Evolutionary conservation across 2,888 invertebrate genomes (phyloP), one percentile per base, ranked within the genome.

Genomic region (Lomographa bimaculata): DNA sequence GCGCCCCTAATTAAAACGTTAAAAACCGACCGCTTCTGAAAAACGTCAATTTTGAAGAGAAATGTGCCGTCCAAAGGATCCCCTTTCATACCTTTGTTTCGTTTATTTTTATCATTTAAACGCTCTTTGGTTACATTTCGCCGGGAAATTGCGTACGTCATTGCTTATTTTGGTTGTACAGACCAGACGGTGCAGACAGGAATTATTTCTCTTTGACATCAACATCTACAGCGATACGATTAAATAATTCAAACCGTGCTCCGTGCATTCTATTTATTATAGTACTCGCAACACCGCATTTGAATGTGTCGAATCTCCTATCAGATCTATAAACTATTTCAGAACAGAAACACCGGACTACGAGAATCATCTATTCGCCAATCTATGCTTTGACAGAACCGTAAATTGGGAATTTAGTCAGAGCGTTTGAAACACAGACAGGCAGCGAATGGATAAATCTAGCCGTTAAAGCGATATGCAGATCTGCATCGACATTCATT

Each of bases 1-100:
- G 85, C 85, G 86, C 86, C 87, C 86, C 89, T 89, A 87, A 89
- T 89, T 87, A 87, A 89, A 87, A 87, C 81, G 87, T 87, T 89
- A 87, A 89, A 87, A 89, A 89, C 84, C 84, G 70, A 80, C 85
- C 75, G 83, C 72, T 86, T 79, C 82, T 79, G 83, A 85, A 89
- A 86, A 85, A 85, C 80, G 87, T 84, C 87, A 87, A 84, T 87
- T 89, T 76, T 76, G 80, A 86, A 86, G 85, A 87, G 84, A 86
- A 84, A 89, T 86, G 85, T 85, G 79, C 82, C 87, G 80, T 82
- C 78, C 79, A 75, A 73, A 71, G 70, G 71, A 83, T 83, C 79
- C 74, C 77, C 72, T 82, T 82, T 82, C 81, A 79, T 85, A 81
- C 80, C 57, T 79, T 68, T 70, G 67, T 70, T 68, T 61, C 54